These are phyloP conservation scores for Pelmatolapia mariae DNA, from an alignment of 2,113 vertebrate species.

Conservation along the genomic window DNA sequence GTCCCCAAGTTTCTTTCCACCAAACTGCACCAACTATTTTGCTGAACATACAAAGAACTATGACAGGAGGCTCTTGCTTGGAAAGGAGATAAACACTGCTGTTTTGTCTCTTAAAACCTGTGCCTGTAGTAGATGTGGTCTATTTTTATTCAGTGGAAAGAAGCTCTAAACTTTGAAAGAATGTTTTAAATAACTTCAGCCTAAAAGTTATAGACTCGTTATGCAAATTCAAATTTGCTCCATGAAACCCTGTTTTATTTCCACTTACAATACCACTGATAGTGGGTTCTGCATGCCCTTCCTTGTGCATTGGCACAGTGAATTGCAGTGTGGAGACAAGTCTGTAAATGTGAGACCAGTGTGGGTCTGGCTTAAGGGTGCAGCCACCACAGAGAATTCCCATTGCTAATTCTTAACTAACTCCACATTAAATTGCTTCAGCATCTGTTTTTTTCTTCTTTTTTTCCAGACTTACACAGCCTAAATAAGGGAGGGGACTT, in stretches of 20 bases:
- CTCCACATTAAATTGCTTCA: constrained; percentile 43
- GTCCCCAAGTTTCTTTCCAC: not conserved
- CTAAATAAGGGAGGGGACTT: constrained; percentile 52
- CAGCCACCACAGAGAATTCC: constrained; percentile 48
- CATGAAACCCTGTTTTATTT: not conserved
- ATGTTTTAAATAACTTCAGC: not conserved
- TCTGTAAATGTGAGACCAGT: constrained; percentile 27
- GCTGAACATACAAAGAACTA: not conserved
- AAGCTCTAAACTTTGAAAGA: not conserved
- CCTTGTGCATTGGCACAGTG: constrained; percentile 2
- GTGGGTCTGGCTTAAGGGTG: constrained; percentile 42
- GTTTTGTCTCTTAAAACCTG: not conserved
- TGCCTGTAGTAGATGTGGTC: not conserved
- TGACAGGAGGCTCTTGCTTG: not conserved
- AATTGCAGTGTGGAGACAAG: constrained; percentile 18
- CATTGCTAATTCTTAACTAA: constrained; percentile 41
- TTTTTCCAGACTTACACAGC: constrained; percentile 21
- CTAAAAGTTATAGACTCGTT: not conserved
- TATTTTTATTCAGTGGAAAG: not conserved
- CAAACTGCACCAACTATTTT: not conserved
- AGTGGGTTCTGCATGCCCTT: not conserved
- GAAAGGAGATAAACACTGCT: not conserved
- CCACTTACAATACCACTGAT: not conserved
- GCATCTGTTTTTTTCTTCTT: constrained; percentile 40
- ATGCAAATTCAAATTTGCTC: constrained; percentile 31